A percentile compares a stretch with the other conserved stretches of the same genome.
These are phyloP conservation scores for Leucophenga montana DNA, from an alignment of 2,888 invertebrate genomes.

Conservation along the genomic window DNA sequence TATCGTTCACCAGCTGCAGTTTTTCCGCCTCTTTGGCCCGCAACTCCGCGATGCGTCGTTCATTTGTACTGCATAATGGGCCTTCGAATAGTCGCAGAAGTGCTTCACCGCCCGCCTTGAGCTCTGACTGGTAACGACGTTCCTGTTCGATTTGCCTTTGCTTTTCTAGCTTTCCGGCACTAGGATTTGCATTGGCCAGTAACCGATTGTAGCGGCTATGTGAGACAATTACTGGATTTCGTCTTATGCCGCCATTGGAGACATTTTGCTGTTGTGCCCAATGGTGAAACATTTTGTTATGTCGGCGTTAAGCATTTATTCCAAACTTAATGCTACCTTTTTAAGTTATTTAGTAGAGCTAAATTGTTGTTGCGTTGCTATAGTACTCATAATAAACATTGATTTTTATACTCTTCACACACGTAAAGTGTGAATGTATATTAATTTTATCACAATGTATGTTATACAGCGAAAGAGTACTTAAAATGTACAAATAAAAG, in stretches of 20 bases:
- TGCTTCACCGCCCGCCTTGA: conserved; percentile 51
- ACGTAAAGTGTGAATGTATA: too few relatives aligned
- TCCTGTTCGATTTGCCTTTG: conserved; percentile 40
- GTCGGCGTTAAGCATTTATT: too few relatives aligned
- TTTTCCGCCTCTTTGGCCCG: conserved; percentile 29
- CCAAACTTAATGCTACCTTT: too few relatives aligned
- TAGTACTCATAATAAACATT: too few relatives aligned
- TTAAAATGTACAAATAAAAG: too few relatives aligned
- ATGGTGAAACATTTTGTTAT: not conserved
- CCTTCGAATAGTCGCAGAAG: conserved; percentile 46
- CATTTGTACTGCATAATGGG: conserved; percentile 47
- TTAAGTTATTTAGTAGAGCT: too few relatives aligned
- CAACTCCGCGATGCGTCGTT: conserved; percentile 47
- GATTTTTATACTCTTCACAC: too few relatives aligned
- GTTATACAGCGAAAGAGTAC: too few relatives aligned
- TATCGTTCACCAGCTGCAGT: conserved; percentile 30
- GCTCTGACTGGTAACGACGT: conserved; percentile 42
- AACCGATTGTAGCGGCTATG: conserved; percentile 48
- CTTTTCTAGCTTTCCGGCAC: conserved; percentile 35
- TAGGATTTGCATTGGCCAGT: conserved; percentile 45
- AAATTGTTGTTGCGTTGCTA: too few relatives aligned
- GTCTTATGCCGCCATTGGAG: conserved; percentile 28
- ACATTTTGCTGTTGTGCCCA: not conserved
- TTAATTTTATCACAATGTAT: too few relatives aligned
- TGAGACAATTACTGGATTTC: conserved; percentile 61